Base-by-base conservation (phyloP, 2,888 invertebrate genomes). In the Anorthoa munda region DNA sequence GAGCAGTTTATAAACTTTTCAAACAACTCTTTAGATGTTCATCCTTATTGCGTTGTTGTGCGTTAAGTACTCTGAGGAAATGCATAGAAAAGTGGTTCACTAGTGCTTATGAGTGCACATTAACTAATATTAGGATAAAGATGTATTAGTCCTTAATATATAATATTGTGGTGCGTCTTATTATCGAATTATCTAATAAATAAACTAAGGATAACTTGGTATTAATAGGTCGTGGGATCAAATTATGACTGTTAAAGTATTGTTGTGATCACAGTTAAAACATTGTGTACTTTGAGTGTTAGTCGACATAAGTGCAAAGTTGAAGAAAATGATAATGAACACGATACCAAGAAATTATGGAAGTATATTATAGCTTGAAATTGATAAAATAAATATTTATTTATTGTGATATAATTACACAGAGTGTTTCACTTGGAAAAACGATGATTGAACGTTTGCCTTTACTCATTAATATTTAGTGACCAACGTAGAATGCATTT, bases 181-280 rank as follows among this genome's bases (percentile, higher is more conserved):
- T 5, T 0, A 7, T 21, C n/a, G 12, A 21, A 78, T 51, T 60
- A 55, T 75, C 59, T 72, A 73, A 23, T 48, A 60, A 60, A 55
- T 53, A 60, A 48, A 53, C 17, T 39, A 31, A 39, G 9, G 39
- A 18, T 46, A 21, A 48, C 60, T 26, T 26, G 13, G 17, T 26
- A 18, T 50, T 26, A 21, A 11, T 21, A 3, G 21, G 46, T 21
- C 48, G 48, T 55, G 45, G 11, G 17, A 45, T 50, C 48, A 4
- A 26, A 39, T 50, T 13, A 9, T 21, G 21, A 61, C 55, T 51
- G 11, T 46, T 13, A 7, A 46, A 45, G 45, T 17, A 4, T 48
- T 80, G 48, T 75, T 4, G 0, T 9, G 7, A 46, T 18, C 17
- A 26, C 39, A 26, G 46, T 50, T 39, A 13, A 0, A 11, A 55